Conservation (phyloP, 2,797 vertebrate species). For the Podarcis lilfordi region DNA sequence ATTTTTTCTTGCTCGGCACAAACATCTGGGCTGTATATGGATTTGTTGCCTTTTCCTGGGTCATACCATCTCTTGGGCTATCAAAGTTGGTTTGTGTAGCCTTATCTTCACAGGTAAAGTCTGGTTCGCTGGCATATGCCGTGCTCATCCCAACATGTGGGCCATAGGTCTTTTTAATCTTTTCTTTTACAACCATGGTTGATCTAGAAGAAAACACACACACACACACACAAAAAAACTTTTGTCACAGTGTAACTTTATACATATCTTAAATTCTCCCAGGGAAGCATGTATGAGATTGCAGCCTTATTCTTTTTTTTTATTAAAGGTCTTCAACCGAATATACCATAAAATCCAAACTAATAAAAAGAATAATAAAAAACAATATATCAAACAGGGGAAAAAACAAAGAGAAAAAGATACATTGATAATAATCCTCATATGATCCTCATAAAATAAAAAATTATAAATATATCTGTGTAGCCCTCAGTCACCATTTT, state of each 20-base stretch:
- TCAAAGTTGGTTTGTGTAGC: constrained; percentile 6
- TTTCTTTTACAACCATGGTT: constrained; percentile 9
- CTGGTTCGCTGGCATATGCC: constrained; percentile 1
- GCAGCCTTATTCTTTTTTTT: constrained; percentile 19
- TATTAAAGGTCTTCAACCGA: not conserved
- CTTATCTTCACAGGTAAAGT: constrained; percentile 5
- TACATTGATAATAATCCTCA: too few species aligned
- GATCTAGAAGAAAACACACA: not conserved
- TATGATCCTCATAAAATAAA: too few species aligned
- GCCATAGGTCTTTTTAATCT: not conserved
- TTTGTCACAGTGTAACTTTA: not conserved
- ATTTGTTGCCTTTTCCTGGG: not conserved
- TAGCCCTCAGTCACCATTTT: too few species aligned
- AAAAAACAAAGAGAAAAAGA: too few species aligned
- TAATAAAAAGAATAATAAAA: too few species aligned
- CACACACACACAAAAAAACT: not conserved
- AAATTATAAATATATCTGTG: too few species aligned
- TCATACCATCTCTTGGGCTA: not conserved
- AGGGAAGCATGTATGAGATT: not conserved
- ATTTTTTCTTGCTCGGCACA: not conserved
- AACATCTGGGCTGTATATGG: not conserved
- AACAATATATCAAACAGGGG: too few species aligned
- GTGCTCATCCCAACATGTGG: constrained; percentile 4
- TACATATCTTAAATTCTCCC: not conserved
- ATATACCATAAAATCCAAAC: too few species aligned